Evolutionary conservation across 2,113 vertebrate genomes (phyloP).

Genomic region (Phrynosoma platyrhinos): DNA sequence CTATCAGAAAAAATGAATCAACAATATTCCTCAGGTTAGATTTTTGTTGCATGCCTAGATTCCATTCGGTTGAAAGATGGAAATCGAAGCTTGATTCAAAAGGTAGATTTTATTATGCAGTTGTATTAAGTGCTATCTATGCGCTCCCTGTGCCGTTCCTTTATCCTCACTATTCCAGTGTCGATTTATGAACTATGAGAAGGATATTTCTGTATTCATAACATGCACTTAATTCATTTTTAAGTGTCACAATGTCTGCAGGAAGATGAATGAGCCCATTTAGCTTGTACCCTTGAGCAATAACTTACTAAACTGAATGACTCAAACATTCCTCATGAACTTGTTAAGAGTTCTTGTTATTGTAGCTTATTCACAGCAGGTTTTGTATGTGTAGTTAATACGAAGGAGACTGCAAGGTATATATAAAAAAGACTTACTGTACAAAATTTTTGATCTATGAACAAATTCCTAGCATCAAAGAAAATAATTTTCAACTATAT

Average conservation of each 20-base stretch:
- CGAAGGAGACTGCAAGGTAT: constrained; percentile 29
- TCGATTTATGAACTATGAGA: constrained; percentile 71
- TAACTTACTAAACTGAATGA: constrained; percentile 74
- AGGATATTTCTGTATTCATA: constrained; percentile 66
- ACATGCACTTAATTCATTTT: constrained; percentile 63
- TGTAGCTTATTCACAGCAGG: constrained; percentile 65
- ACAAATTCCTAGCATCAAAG: constrained; percentile 33
- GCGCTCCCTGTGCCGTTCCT: constrained; percentile 46
- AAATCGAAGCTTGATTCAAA: constrained; percentile 61
- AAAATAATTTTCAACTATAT: constrained; percentile 34
- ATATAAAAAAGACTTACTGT: constrained; percentile 32
- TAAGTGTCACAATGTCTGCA: constrained; percentile 69
- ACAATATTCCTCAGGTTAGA: not conserved
- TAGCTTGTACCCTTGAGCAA: constrained; percentile 72
- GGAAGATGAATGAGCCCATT: constrained; percentile 66
- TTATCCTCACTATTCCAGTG: constrained; percentile 66
- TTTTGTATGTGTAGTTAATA: constrained; percentile 53
- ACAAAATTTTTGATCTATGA: constrained; percentile 56
- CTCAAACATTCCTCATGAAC: constrained; percentile 73
- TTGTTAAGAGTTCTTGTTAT: constrained; percentile 63
- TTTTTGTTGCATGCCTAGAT: constrained; percentile 35
- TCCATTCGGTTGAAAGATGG: constrained; percentile 34
- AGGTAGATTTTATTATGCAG: constrained; percentile 44
- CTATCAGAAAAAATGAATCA: not conserved
- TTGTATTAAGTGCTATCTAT: constrained; percentile 48